Evolutionary conservation across 2,797 vertebrate genomes (phyloP).

Genomic region (Thaleichthys pacificus): DNA sequence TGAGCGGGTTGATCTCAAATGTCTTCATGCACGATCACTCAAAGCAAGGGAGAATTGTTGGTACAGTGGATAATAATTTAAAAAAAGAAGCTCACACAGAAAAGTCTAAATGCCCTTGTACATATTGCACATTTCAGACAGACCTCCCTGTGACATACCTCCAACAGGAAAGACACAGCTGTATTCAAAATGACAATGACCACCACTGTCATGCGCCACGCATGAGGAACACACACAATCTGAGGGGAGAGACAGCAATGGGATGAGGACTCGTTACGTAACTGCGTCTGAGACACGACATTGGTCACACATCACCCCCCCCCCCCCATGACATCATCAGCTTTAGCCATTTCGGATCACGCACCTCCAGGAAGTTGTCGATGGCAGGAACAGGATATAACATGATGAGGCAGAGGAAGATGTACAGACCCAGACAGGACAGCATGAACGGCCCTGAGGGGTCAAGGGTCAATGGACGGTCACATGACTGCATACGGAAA

Average conservation of each 20-base stretch:
- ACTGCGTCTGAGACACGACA: not conserved
- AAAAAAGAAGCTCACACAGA: not conserved
- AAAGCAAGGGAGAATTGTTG: not conserved
- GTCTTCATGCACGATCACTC: slow-evolving; percentile 1
- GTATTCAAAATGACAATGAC: slow-evolving; percentile 81
- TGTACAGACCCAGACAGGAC: slow-evolving; percentile 80
- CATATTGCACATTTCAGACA: not conserved
- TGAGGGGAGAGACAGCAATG: slow-evolving; percentile 54
- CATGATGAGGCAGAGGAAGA: slow-evolving; percentile 88
- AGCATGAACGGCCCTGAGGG: slow-evolving; percentile 82
- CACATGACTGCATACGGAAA: not conserved
- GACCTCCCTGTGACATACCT: slow-evolving; percentile 73
- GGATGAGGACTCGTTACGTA: not conserved
- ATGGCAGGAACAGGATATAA: slow-evolving; percentile 83
- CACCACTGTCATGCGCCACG: slow-evolving; percentile 86
- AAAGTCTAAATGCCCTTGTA: not conserved
- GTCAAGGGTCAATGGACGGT: not conserved
- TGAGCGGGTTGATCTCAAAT: slow-evolving; percentile 28
- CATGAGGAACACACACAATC: slow-evolving; percentile 89
- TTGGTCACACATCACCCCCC: not conserved
- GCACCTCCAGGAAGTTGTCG: slow-evolving; percentile 86
- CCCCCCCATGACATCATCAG: not conserved
- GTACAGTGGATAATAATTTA: not conserved
- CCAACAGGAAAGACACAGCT: slow-evolving; percentile 77
- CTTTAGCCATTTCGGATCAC: slow-evolving; percentile 22